Evolutionary conservation across 2,888 invertebrate species (phyloP).

Genomic region (Helicoverpa assulta): DNA sequence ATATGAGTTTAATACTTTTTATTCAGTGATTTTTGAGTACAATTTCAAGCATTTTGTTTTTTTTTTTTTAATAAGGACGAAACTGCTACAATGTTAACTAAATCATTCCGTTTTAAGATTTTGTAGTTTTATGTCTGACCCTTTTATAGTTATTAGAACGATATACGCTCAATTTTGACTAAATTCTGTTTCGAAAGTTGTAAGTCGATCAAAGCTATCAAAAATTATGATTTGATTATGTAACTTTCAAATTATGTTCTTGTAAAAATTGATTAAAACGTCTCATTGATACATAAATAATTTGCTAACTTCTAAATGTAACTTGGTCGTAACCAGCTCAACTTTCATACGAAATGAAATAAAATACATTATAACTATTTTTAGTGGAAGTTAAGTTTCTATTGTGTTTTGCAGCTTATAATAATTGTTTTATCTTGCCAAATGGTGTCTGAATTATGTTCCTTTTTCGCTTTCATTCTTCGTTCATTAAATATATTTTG

Average conservation of each 20-base stretch:
- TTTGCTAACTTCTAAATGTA: no score
- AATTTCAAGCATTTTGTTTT: constrained; percentile 1
- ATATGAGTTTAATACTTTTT: constrained; percentile 1
- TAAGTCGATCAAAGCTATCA: neutral
- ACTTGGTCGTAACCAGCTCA: neutral
- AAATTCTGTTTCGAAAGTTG: constrained; percentile 6
- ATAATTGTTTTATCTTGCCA: constrained; percentile 49
- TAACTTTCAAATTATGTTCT: no score
- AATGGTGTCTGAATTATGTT: constrained; percentile 34
- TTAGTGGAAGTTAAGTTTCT: constrained; percentile 50
- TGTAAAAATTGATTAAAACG: no score
- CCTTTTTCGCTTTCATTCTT: constrained; percentile 5
- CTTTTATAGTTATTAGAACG: constrained; percentile 26
- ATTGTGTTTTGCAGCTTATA: constrained; percentile 42
- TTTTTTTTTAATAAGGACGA: constrained; percentile 21
- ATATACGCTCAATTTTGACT: neutral
- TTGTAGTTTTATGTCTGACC: constrained; percentile 31
- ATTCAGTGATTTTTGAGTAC: constrained; percentile 3
- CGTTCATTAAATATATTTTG: neutral
- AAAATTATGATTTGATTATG: no score
- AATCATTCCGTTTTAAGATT: constrained; percentile 53
- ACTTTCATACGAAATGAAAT: constrained; percentile 20
- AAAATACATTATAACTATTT: constrained; percentile 18
- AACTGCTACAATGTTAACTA: constrained; percentile 41
- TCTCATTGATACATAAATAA: no score